Base-by-base conservation (phyloP, 2,888 invertebrate species). In the Chrysomela aeneicollis region DNA sequence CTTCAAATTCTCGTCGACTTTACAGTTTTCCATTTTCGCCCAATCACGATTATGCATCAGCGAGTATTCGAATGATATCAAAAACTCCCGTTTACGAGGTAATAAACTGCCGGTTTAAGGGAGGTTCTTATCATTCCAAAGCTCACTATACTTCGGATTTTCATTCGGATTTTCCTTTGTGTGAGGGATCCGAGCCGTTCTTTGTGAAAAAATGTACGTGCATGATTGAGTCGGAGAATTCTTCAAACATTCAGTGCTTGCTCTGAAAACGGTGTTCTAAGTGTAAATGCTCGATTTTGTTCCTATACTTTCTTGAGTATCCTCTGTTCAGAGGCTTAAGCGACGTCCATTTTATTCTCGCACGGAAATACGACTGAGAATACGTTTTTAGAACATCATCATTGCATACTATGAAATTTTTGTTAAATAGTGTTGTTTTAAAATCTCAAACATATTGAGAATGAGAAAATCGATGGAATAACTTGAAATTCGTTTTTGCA, bases 171-270 rank as follows among this genome's bases (percentile, higher is more conserved):
- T 68, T 65, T 67, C 63, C 68, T 70, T 71, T 71, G 68, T 69
- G 63, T 55, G 51, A 61, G 64, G 64, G 59, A 67, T 65, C 63
- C 59, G 64, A 64, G 66, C 66, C 55, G 63, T 68, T 69, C 71
- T 71, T 71, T 71, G 71, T 71, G 67, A 63, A 67, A 66, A 68
- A 72, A 69, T 72, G 66, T 69, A 67, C 68, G 63, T 69, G 70
- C 72, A 70, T 70, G 70, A 72, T 72, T 72, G 68, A 69, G 68
- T 66, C 59, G 32, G 54, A 61, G 69, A 66, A 64, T 67, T 68
- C 67, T 63, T 69, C 64, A 68, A 71, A 71, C 61, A 64, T 61
- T 63, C 61, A 63, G 60, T 60, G 63, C 58, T 60, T 59, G 59
- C 22, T 59, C 57, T n/a, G 42, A 42, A 51, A 59, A 59, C 47